Evolutionary conservation across 2,888 invertebrate genomes (phyloP).

Genomic region (Amphimallon solstitiale): DNA sequence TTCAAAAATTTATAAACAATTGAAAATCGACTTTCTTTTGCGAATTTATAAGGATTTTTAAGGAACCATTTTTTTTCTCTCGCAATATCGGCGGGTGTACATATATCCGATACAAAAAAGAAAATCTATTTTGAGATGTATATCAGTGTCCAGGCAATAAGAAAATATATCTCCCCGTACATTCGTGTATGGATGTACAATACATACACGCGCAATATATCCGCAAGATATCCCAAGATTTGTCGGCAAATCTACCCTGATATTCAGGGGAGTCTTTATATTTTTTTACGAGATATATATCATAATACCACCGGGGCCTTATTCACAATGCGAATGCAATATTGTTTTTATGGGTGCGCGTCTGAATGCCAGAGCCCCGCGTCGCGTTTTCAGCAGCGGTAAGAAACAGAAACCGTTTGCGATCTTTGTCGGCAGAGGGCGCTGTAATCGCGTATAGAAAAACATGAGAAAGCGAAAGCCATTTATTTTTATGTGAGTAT

Average conservation of each 20-base stretch:
- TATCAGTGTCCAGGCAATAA: conserved; percentile 37
- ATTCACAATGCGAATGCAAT: conserved; percentile 62
- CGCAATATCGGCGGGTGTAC: neutral
- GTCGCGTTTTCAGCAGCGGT: conserved; percentile 38
- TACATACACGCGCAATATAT: conserved; percentile 33
- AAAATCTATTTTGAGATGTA: conserved; percentile 40
- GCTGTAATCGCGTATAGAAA: conserved; percentile 46
- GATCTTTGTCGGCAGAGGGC: conserved; percentile 32
- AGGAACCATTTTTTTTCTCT: neutral
- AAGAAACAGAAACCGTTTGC: conserved; percentile 40
- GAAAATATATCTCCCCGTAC: conserved; percentile 17
- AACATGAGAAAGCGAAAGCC: conserved; percentile 53
- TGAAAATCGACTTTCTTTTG: neutral
- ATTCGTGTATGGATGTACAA: conserved; percentile 10
- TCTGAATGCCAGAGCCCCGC: conserved; percentile 53
- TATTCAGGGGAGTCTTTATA: conserved; percentile 57
- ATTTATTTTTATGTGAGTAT: conserved; percentile 65
- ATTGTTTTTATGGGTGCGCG: conserved; percentile 60
- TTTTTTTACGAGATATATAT: conserved; percentile 61
- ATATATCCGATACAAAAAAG: conserved; percentile 1
- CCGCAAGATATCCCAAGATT: conserved; percentile 47
- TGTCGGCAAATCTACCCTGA: conserved; percentile 50
- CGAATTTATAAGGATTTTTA: neutral
- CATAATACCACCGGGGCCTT: conserved; percentile 56
- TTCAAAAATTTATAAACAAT: neutral